These are phyloP conservation scores for Gymnopithys bicolor DNA, from an alignment of 2,797 vertebrate genomes.

Conservation along the genomic window DNA sequence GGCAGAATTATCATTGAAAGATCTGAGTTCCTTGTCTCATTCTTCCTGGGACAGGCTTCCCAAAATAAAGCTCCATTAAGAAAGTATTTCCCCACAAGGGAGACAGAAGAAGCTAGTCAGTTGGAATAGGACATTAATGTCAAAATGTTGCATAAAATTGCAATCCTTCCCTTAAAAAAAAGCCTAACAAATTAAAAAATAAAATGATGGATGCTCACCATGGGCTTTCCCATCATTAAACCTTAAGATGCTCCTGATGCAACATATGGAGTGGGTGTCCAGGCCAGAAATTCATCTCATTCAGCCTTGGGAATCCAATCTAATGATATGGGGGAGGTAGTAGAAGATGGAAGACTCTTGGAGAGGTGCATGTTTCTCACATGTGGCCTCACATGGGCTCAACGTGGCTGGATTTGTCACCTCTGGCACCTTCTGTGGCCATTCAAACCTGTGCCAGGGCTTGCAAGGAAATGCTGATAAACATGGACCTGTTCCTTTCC, in stretches of 20 bases:
- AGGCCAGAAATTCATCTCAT: neutral
- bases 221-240: neutral
- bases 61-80: neutral
- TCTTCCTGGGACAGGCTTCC: neutral
- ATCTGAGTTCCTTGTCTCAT: neutral
- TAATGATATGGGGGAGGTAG: fast-evolving
- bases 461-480: neutral
- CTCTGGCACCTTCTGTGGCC: neutral
- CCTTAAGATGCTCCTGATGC: neutral
- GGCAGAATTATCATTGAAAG: neutral
- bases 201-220: neutral
- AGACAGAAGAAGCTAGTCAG: neutral
- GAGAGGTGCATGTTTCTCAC: neutral
- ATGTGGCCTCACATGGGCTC: fast-evolving
- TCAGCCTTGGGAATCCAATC: neutral
- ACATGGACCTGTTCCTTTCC: fast-evolving
- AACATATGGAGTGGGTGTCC: neutral
- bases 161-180: neutral
- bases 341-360: neutral
- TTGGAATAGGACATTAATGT: neutral
- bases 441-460: neutral
- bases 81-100: neutral
- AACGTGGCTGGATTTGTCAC: neutral
- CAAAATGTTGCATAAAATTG: neutral
- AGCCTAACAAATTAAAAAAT: neutral